Base-by-base conservation (phyloP, 2,797 vertebrate genomes). In the Sebastes minor region DNA sequence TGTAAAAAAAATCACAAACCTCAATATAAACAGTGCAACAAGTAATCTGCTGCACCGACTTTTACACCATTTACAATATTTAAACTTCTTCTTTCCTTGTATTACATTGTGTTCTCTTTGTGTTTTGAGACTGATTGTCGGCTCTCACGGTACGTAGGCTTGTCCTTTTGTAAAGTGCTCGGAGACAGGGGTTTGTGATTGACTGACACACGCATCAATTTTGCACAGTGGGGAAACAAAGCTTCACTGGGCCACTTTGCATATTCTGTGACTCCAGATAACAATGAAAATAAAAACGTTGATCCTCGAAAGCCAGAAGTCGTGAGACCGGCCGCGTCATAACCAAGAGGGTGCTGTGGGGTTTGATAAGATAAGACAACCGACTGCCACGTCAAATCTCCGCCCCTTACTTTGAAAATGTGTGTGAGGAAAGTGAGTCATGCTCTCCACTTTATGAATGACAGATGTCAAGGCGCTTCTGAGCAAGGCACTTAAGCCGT, bases 201-300 rank as follows among this genome's bases (percentile, higher is more conserved):
- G 91, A 92, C 71, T 89, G 89, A 85, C 86, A 12, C 80, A 4
- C 30, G 13, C 69, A 66, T 78, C 85, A 86, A 83, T 92, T 90
- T 90, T 84, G 69, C 84, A 46, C 84, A 81, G 84, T 25, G 65
- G 78, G 83, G 83, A 88, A 52, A 80, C 82, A 82, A 83, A 85
- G 71, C 76, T 67, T 38, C 46, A n/a, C 28, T 0, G 1, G 66
- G 79, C 69, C 69, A 69, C 74, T 91, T 90, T 88, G 86, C 86
- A 91, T 91, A 88, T 88, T 53, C 56, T 78, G 59, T 52, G 60
- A 71, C 74, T 66, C 32, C 53, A 13, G 18, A 52, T 1, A 64
- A 63, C 67, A 81, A 59, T 8, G 65, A 76, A 46, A 46, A 0
- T 53, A 61, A 46, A 82, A 64, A 70, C 20, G 65, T 61, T 49